These are phyloP conservation scores for Chaetophractus vellerosus DNA, from an alignment of 2,797 vertebrate genomes.

Conservation along the genomic window DNA sequence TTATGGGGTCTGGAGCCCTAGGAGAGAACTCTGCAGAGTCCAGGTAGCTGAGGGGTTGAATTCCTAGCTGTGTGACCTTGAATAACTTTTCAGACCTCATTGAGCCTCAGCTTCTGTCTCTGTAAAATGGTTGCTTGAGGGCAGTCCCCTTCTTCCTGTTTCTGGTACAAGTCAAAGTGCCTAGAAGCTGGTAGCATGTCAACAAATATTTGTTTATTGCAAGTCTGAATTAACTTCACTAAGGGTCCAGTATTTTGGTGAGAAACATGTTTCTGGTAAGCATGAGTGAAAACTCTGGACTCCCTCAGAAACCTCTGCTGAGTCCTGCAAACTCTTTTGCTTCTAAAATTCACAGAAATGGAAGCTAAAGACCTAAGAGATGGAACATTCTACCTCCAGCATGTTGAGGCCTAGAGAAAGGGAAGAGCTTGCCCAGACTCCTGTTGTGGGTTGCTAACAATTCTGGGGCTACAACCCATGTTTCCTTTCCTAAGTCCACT, in stretches of 20 bases:
- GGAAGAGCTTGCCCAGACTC: neutral
- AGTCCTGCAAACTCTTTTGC: neutral
- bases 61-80: neutral
- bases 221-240: neutral
- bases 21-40: neutral
- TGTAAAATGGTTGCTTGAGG: constrained; percentile 33
- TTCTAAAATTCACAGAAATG: constrained; percentile 11
- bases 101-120: neutral
- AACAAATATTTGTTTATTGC: neutral
- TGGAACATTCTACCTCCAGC: neutral
- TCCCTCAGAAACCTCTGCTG: constrained; percentile 15
- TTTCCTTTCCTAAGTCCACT: neutral
- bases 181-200: neutral
- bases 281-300: neutral
- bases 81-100: neutral
- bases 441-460: neutral
- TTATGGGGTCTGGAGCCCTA: neutral
- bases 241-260: too few relatives aligned
- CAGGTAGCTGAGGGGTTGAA: too few relatives aligned
- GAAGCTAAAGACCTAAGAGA: neutral
- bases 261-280: neutral
- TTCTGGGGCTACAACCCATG: neutral
- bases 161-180: neutral
- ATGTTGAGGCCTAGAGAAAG: neutral
- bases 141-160: neutral